Percentiles rank a stretch among this genome's conserved stretches.
Evolutionary conservation across 37 sponge, comb jelly and placozoan species (phyloP).

Genomic region (Agelas oroides): DNA sequence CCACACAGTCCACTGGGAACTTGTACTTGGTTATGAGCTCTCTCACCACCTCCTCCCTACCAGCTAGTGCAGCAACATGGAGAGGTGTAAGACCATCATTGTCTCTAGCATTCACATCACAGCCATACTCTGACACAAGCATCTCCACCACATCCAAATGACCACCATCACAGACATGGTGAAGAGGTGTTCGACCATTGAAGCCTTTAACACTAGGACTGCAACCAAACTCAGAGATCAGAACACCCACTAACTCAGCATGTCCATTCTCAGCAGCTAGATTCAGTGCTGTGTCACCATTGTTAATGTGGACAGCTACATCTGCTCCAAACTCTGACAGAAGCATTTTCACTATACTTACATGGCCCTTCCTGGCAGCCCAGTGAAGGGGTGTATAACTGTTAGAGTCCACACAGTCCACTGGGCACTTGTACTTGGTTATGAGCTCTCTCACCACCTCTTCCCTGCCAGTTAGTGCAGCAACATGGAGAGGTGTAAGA

Average conservation of each 20-base stretch:
- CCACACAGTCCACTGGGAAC: background rate
- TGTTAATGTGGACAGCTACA: background rate
- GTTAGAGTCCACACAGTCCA: conserved; percentile 1
- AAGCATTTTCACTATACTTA: background rate
- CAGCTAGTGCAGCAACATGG: background rate
- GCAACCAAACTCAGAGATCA: background rate
- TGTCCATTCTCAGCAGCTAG: conserved; percentile 4
- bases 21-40: background rate
- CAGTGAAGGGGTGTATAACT: background rate
- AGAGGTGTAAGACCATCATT: background rate
- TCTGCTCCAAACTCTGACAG: background rate
- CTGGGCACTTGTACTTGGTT: background rate
- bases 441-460: conserved; percentile 3
- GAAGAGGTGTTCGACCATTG: conserved; percentile 5
- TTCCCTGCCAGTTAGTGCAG: background rate
- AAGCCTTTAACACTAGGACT: background rate
- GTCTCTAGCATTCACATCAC: conserved; percentile 1
- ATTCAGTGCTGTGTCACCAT: conserved; percentile 16
- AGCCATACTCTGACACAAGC: conserved; percentile 5
- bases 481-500: background rate
- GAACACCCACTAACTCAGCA: background rate
- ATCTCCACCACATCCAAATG: conserved; percentile 1
- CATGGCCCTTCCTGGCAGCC: conserved; percentile 10
- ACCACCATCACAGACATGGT: background rate
- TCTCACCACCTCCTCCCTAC: background rate